A percentile compares a stretch with the other conserved stretches of the same genome.
phyloP scores from a whole-genome alignment of 2,888 invertebrate species.

The Clusia tigrina region DNA sequence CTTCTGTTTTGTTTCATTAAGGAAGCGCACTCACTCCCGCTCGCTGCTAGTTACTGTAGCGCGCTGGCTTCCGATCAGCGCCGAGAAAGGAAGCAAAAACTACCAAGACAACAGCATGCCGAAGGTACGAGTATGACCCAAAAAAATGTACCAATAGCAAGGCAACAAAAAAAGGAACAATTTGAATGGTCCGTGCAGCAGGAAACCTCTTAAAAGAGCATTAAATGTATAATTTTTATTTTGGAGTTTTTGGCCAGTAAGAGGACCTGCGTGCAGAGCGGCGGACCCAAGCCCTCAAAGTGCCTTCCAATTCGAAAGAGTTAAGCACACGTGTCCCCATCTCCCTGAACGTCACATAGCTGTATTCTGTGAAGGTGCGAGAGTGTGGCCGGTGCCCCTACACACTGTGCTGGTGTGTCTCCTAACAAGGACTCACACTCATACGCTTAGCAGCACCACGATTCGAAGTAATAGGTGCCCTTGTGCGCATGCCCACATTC shows the following conservation, averaged over 20 bases:
- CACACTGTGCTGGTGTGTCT: too few species aligned
- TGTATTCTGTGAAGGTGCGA: not conserved
- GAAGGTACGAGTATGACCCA: not conserved
- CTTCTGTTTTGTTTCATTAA: conserved; percentile 36
- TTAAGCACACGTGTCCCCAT: too few species aligned
- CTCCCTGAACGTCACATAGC: not conserved
- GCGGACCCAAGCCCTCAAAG: too few species aligned
- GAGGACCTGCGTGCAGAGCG: conserved; percentile 1
- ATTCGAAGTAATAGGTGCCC: conserved; percentile 6
- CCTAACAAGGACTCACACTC: conserved; percentile 1
- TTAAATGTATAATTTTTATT: conserved; percentile 13
- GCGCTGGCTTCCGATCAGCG: conserved; percentile 54
- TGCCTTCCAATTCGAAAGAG: too few species aligned
- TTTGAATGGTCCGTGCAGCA: conserved; percentile 19
- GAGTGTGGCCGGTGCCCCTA: not conserved
- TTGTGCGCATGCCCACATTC: conserved; percentile 18
- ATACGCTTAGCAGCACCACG: not conserved
- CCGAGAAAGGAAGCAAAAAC: conserved; percentile 23
- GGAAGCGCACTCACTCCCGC: conserved; percentile 41
- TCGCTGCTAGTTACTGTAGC: conserved; percentile 38
- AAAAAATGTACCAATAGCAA: not conserved
- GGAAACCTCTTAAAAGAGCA: conserved; percentile 31
- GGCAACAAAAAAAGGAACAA: conserved; percentile 14
- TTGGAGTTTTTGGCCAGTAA: conserved; percentile 3
- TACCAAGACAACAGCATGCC: not conserved